phyloP scores from a whole-genome alignment of 1,140 invertebrate genomes.

The Lethocerus indicus region DNA sequence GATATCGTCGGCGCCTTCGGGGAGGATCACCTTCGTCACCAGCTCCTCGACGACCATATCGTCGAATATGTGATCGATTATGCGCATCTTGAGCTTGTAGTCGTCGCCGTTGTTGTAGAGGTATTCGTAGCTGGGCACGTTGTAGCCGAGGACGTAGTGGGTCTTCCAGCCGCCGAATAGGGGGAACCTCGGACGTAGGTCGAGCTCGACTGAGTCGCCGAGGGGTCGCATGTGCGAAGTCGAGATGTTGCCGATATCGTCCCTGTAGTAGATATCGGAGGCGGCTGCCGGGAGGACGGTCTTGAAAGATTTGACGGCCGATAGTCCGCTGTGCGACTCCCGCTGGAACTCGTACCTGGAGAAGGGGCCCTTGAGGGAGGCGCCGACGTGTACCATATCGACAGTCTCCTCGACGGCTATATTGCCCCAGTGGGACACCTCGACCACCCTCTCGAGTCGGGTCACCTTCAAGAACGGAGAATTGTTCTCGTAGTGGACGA shows the following conservation, averaged over 20 bases:
- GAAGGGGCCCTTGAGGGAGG: conserved; percentile 85
- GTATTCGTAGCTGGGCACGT: conserved; percentile 93
- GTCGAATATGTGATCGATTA: conserved; percentile 92
- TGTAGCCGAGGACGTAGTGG: conserved; percentile 92
- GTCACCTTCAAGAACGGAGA: conserved; percentile 87
- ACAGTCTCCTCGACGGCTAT: conserved; percentile 93
- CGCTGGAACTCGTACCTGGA: conserved; percentile 90
- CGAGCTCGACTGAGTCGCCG: conserved; percentile 86
- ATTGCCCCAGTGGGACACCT: conserved; percentile 98
- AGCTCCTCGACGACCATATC: conserved; percentile 90
- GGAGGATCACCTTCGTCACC: conserved; percentile 81
- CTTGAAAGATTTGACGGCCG: conserved; percentile 84
- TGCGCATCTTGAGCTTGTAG: conserved; percentile 77
- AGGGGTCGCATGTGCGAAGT: conserved; percentile 80
- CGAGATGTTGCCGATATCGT: conserved; percentile 99
- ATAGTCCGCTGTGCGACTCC: conserved; percentile 62
- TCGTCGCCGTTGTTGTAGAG: conserved; percentile 62
- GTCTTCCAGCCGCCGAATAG: conserved; percentile 99
- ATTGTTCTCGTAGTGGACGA: conserved; percentile 92
- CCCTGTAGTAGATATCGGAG: conserved; percentile 83
- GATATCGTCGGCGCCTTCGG: conserved; percentile 76
- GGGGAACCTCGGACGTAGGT: conserved; percentile 88
- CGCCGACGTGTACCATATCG: conserved; percentile 82
- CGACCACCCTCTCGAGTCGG: conserved; percentile 67
- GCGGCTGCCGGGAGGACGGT: conserved; percentile 82